Evolutionary conservation across 2,888 invertebrate species (phyloP).

Genomic region (Heliconius ethilla): DNA sequence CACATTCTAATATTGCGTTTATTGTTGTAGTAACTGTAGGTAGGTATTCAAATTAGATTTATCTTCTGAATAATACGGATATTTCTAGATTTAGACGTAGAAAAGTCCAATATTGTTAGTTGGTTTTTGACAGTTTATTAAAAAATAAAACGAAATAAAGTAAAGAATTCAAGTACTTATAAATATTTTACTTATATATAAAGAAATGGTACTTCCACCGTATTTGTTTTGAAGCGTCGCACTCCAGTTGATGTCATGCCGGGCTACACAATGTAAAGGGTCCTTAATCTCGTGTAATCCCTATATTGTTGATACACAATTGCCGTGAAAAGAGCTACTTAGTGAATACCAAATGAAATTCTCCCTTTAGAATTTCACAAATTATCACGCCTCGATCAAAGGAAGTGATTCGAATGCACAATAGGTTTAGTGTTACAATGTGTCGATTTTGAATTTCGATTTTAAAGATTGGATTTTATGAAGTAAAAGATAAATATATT

Average conservation of each 20-base stretch:
- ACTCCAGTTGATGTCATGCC: constrained; percentile 49
- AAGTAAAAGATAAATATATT: constrained; percentile 5
- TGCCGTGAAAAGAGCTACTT: constrained; percentile 78
- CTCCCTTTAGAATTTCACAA: constrained; percentile 54
- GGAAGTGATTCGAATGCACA: constrained; percentile 62
- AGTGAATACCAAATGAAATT: constrained; percentile 56
- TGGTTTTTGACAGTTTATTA: background rate
- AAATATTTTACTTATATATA: background rate
- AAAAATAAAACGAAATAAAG: constrained; percentile 8
- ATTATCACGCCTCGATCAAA: constrained; percentile 76
- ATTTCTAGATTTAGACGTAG: too few relatives aligned
- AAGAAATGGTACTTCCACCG: constrained; percentile 48
- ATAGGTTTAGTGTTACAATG: constrained; percentile 68
- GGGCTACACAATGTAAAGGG: constrained; percentile 58
- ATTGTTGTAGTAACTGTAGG: background rate
- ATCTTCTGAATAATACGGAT: too few relatives aligned
- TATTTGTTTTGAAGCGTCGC: constrained; percentile 54
- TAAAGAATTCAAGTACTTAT: background rate
- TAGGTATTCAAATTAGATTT: background rate
- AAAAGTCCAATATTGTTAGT: too few relatives aligned
- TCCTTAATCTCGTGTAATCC: constrained; percentile 69
- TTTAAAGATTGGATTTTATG: constrained; percentile 37
- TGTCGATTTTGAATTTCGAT: constrained; percentile 43
- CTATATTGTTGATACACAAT: constrained; percentile 71
- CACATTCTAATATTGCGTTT: background rate